Conservation (phyloP, 2,797 vertebrate genomes). For the Argya squamiceps region DNA sequence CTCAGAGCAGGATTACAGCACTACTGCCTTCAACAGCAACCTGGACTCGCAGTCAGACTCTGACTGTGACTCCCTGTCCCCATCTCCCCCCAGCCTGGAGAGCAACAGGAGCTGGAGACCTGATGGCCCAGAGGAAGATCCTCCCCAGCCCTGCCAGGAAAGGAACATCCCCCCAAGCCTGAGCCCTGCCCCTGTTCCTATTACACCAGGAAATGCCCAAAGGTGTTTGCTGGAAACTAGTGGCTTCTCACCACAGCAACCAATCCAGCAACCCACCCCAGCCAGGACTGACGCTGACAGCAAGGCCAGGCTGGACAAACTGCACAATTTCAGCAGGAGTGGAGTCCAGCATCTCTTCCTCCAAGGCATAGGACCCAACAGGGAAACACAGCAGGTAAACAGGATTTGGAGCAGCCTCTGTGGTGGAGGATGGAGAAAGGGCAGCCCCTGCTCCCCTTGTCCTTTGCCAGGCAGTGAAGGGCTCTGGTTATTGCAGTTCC, state of each 20-base stretch:
- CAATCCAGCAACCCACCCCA: neutral
- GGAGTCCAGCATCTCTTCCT: slow-evolving; percentile 77
- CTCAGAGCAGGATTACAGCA: slow-evolving; percentile 31
- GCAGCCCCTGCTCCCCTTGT: neutral
- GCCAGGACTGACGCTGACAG: neutral
- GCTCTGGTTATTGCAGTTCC: neutral
- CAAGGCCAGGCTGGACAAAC: slow-evolving; percentile 71
- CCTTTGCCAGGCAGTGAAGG: neutral
- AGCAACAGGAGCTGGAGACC: slow-evolving; percentile 20
- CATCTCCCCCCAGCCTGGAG: slow-evolving; percentile 38
- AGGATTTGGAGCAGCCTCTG: neutral
- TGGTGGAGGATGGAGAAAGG: neutral
- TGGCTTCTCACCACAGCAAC: neutral
- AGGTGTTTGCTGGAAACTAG: neutral
- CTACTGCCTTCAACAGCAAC: slow-evolving; percentile 49
- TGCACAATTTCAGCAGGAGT: slow-evolving; percentile 69
- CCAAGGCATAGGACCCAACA: slow-evolving; percentile 47
- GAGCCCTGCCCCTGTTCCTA: neutral
- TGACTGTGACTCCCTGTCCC: neutral
- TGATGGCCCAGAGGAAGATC: neutral
- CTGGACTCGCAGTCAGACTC: slow-evolving; percentile 50
- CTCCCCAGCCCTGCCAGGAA: neutral
- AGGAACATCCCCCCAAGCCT: neutral
- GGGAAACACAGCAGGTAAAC: slow-evolving; percentile 72
- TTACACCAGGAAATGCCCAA: neutral